Conservation (phyloP, 2,113 vertebrate species). For the Strigops habroptila region DNA sequence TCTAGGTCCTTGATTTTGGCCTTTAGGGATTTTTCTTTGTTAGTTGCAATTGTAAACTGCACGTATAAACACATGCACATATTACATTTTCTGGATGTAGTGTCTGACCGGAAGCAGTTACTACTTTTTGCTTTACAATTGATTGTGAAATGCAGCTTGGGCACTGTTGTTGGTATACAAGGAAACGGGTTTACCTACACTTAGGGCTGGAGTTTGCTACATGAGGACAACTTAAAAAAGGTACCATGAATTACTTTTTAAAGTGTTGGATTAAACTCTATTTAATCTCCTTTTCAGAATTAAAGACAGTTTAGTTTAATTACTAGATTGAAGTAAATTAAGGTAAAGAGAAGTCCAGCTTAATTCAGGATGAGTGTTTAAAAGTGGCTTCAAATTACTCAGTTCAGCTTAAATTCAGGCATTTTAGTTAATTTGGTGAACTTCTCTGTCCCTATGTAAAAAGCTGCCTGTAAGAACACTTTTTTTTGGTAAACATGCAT, state of each 20-base stretch:
- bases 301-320: neutral
- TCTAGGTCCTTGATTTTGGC: neutral
- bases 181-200: neutral
- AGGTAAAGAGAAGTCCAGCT: neutral
- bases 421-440: neutral
- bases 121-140: neutral
- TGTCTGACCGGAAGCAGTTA: neutral
- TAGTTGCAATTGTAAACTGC: neutral
- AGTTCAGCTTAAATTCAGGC: neutral
- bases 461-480: neutral
- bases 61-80: accelerated
- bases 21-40: neutral
- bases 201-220: neutral
- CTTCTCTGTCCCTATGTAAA: neutral
- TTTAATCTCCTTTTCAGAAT: neutral
- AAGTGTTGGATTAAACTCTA: neutral
- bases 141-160: neutral
- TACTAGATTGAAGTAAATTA: neutral
- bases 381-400: neutral
- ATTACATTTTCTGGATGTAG: neutral
- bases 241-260: neutral
- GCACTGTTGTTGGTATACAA: neutral
- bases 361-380: neutral
- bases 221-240: neutral
- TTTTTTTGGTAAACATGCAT: neutral